Evolutionary conservation across 2,888 invertebrate genomes (phyloP).

Genomic region (Drosophila rubida): DNA sequence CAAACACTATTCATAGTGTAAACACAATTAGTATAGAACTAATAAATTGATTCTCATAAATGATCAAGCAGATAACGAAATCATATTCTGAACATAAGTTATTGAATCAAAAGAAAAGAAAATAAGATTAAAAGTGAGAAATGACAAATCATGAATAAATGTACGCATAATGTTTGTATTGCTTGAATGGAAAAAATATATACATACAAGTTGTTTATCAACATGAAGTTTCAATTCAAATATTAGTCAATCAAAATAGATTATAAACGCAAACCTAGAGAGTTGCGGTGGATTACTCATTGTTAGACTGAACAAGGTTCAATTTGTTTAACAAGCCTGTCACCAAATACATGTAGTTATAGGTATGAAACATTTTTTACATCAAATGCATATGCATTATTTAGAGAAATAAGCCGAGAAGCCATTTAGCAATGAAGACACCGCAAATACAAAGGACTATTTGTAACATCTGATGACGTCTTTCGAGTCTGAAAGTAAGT

Average conservation of each 20-base stretch:
- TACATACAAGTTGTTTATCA: slow-evolving; percentile 47
- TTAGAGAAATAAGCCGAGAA: background rate
- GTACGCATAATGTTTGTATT: slow-evolving; percentile 39
- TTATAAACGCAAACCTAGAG: background rate
- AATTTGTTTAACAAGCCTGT: background rate
- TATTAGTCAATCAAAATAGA: background rate
- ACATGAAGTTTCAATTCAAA: slow-evolving; percentile 2
- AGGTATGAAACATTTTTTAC: too few relatives aligned
- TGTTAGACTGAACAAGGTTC: background rate
- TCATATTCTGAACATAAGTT: slow-evolving; percentile 18
- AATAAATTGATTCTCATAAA: slow-evolving; percentile 19
- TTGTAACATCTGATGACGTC: slow-evolving; percentile 67
- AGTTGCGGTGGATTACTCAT: background rate
- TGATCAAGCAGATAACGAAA: slow-evolving; percentile 10
- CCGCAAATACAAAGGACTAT: slow-evolving; percentile 47
- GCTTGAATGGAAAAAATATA: slow-evolving; percentile 27
- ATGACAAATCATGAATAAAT: slow-evolving; percentile 13
- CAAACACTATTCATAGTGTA: slow-evolving; percentile 23
- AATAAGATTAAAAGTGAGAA: slow-evolving; percentile 3
- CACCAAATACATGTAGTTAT: background rate
- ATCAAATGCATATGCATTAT: too few relatives aligned
- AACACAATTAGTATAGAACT: slow-evolving; percentile 29
- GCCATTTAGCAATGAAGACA: background rate
- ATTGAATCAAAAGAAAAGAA: slow-evolving; percentile 12
- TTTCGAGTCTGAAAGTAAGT: slow-evolving; percentile 55